Evolutionary conservation across 2,113 vertebrate species (phyloP), one percentile per base, ranked within the genome.

Genomic region (Sinosuthora webbiana): DNA sequence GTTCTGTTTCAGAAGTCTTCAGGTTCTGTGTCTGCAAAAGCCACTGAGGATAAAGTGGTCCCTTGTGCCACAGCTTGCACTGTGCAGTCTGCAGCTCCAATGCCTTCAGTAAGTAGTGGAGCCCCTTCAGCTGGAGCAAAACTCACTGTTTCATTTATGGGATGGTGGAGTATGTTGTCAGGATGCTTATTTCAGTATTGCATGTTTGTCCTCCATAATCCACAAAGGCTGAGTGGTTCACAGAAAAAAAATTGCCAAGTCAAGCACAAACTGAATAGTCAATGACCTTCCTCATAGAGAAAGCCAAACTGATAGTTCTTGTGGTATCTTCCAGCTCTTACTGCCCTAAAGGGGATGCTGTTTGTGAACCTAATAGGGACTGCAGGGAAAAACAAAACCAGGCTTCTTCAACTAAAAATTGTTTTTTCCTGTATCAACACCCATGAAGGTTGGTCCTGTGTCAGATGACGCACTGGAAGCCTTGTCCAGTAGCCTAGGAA

Each of bases 401-500:
- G 11, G 6, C 59, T 78, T 56, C 63, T 80, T 55, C 19, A 42
- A 62, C 15, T 57, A 31, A 37, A 22, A 25, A 19, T 14, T 23
- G n/a, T 35, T 65, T 65, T 76, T 76, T 60, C 9, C 27, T 44
- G 1, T 76, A 3, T 55, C 1, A 13, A 33, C 64, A 27, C 27
- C 18, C 31, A 67, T 93, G 6, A 69, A 98, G 97, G 91, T 92
- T 67, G 69, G 59, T 76, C 22, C 9, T 1, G 45, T 70, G 24
- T 42, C 96, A 23, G 95, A 93, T 19, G 97, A 98, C 53, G 96
- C 96, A 10, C 73, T 98, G 6, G 97, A 98, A 78, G 94, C 96
- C 65, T 95, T 98, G 92, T 97, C 97, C 53, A 96, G 96, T 13
- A 98, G 97, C 88, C 90, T 98, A 18, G 97, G 96, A n/a, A 87